phyloP scores from a whole-genome alignment of 2,113 vertebrate genomes.

The Ptilorrhoa leucosticta region DNA sequence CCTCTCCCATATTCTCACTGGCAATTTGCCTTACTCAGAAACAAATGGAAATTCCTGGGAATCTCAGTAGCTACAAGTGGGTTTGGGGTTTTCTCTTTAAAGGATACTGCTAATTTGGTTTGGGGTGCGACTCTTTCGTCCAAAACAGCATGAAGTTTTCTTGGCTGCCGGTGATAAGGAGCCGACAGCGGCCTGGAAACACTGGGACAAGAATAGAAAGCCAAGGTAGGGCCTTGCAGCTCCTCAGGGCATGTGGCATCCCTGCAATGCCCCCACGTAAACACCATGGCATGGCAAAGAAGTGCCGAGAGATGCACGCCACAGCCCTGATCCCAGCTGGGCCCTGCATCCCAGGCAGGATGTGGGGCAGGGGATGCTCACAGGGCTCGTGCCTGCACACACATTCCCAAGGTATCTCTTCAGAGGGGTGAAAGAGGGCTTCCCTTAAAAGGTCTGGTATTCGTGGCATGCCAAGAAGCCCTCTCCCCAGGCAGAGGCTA shows the following conservation, averaged over 20 bases:
- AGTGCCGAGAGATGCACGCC: fast-evolving
- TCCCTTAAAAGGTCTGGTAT: slow-evolving; percentile 63
- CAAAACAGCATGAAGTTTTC: neutral
- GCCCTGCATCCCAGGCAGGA: neutral
- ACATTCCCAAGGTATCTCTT: slow-evolving; percentile 24
- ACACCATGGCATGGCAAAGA: neutral
- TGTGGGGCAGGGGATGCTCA: neutral
- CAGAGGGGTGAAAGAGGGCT: neutral
- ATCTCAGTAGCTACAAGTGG: neutral
- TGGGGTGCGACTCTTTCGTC: neutral
- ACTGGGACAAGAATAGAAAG: slow-evolving; percentile 1
- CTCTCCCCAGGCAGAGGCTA: neutral
- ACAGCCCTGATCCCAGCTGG: neutral
- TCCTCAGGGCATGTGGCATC: neutral
- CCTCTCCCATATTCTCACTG: neutral
- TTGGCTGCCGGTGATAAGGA: neutral
- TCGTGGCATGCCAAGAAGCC: neutral
- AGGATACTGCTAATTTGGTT: neutral
- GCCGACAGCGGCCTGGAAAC: neutral
- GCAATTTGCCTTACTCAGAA: neutral
- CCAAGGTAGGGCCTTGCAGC: neutral
- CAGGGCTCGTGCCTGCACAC: neutral
- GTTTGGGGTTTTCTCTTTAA: neutral
- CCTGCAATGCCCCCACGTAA: neutral
- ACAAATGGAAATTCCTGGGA: neutral